Evolutionary conservation across 2,797 vertebrate genomes (phyloP).

Genomic region (Picus viridis): DNA sequence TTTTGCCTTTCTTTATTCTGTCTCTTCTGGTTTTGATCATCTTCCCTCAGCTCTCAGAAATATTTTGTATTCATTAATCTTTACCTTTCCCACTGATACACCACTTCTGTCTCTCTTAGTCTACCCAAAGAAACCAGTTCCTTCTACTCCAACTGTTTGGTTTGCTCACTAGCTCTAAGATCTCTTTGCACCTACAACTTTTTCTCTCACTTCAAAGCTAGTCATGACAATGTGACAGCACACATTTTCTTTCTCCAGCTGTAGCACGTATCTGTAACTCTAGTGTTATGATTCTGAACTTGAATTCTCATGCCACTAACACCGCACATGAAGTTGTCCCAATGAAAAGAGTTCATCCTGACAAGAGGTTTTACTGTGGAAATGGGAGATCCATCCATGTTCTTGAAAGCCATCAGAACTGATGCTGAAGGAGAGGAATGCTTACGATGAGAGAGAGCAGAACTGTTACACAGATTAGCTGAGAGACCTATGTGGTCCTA

Average conservation of each 20-base stretch:
- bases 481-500: background rate
- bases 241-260: conserved; percentile 10
- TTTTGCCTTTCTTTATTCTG: conserved; percentile 7
- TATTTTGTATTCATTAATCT: background rate
- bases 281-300: background rate
- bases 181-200: conserved; percentile 11
- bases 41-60: background rate
- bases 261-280: background rate
- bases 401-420: background rate
- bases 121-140: background rate
- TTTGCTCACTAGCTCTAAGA: background rate
- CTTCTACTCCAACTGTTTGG: background rate
- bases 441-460: background rate
- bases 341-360: background rate
- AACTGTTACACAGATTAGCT: background rate
- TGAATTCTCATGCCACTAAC: background rate
- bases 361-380: background rate
- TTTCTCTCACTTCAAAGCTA: conserved; percentile 22
- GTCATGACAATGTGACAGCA: conserved; percentile 6
- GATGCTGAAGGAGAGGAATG: background rate
- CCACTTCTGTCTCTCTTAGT: background rate
- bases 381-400: background rate
- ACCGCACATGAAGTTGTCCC: background rate
- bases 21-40: conserved; percentile 30
- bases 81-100: background rate